phyloP scores from a whole-genome alignment of 2,113 vertebrate species.

The Nibea albiflora region DNA sequence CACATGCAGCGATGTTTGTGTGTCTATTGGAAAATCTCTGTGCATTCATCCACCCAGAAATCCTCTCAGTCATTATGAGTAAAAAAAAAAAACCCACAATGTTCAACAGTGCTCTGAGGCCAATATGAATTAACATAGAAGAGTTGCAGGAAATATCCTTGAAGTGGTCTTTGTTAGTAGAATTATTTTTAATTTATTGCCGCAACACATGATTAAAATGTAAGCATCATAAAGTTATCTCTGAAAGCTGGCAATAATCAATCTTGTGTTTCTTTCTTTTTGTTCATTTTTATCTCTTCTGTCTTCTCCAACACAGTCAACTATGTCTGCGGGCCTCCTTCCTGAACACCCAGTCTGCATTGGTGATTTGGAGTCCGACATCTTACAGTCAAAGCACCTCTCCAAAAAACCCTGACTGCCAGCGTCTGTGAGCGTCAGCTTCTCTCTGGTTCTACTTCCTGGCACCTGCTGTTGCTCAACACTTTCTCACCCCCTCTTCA shows the following conservation, averaged over 20 bases:
- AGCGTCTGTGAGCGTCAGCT: not conserved
- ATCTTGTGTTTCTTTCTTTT: not conserved
- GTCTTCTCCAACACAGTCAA: slow-evolving; percentile 13
- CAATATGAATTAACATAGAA: slow-evolving; percentile 11
- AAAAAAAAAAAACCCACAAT: slow-evolving; percentile 6
- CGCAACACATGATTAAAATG: not conserved
- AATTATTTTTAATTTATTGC: not conserved
- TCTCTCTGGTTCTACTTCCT: slow-evolving; percentile 30
- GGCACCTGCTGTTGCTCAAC: slow-evolving; percentile 26
- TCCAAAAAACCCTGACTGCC: slow-evolving; percentile 24
- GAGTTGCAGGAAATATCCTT: not conserved
- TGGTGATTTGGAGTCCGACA: slow-evolving; percentile 22
- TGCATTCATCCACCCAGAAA: slow-evolving; percentile 17
- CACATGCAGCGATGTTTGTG: slow-evolving; percentile 5
- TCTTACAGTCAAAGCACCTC: slow-evolving; percentile 34
- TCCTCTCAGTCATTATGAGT: not conserved
- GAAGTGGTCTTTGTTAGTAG: not conserved
- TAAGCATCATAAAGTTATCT: not conserved
- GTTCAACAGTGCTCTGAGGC: not conserved
- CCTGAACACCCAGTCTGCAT: slow-evolving; percentile 2
- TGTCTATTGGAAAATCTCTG: slow-evolving; percentile 19
- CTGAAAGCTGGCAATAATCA: not conserved
- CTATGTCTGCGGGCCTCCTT: slow-evolving; percentile 43
- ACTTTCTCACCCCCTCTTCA: slow-evolving; percentile 7
- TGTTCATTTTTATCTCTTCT: slow-evolving; percentile 4